These are phyloP conservation scores for Drosophila ambigua DNA, from an alignment of 1,140 invertebrate genomes.

Conservation along the genomic window DNA sequence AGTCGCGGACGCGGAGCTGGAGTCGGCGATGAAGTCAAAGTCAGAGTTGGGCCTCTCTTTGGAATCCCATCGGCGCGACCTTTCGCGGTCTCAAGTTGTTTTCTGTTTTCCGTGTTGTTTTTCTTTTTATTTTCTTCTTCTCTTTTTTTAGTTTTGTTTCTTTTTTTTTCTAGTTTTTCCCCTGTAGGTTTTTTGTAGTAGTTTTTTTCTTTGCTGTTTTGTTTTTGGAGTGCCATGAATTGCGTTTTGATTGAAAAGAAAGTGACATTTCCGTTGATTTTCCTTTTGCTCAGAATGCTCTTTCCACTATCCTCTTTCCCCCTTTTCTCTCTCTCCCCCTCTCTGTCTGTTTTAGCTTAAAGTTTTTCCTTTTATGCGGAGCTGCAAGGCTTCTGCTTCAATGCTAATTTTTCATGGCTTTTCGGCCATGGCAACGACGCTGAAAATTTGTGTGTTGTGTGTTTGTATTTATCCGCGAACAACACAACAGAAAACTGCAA, in stretches of 20 bases:
- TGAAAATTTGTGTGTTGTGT: constrained; percentile 32
- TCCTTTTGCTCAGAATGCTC: constrained; percentile 48
- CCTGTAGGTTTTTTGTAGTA: constrained; percentile 2
- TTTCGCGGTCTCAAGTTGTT: constrained; percentile 35
- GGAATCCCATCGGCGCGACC: constrained; percentile 44
- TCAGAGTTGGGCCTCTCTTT: background rate
- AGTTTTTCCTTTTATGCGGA: constrained; percentile 60
- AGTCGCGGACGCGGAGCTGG: too few relatives aligned
- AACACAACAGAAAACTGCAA: constrained; percentile 24
- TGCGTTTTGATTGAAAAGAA: constrained; percentile 83
- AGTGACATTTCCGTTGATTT: constrained; percentile 81
- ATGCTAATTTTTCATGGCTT: constrained; percentile 12
- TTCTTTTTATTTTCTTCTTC: constrained; percentile 6
- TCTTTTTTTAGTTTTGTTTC: constrained; percentile 30
- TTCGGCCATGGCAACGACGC: constrained; percentile 31
- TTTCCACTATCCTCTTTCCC: constrained; percentile 6
- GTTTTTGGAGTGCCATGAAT: constrained; percentile 77
- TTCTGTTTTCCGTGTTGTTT: background rate
- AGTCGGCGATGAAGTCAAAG: too few relatives aligned
- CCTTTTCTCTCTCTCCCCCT: too few relatives aligned
- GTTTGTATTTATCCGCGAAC: constrained; percentile 9
- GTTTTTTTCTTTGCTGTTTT: constrained; percentile 23
- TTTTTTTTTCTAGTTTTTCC: constrained; percentile 43
- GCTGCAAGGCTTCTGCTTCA: constrained; percentile 6
- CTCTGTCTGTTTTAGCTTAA: constrained; percentile 5